Percentiles rank a stretch among this genome's conserved stretches.
Conservation (phyloP, 1,140 invertebrate species). For the Habropoda laboriosa region DNA sequence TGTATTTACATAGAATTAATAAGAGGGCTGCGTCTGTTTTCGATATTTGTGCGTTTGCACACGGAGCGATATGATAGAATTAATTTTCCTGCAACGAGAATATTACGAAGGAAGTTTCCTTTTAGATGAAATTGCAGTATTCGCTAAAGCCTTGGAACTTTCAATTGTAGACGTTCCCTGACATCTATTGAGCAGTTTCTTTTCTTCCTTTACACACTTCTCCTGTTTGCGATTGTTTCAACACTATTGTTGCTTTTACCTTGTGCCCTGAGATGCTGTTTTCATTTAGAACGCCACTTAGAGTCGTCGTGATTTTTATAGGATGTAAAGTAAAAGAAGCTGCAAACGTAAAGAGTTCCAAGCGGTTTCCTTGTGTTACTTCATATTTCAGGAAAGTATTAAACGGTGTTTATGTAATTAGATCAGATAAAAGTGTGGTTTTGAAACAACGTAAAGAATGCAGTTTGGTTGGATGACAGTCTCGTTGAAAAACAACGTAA, state of each 20-base stretch:
- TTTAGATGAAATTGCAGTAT: not conserved
- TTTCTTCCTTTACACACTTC: not conserved
- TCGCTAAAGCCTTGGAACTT: not conserved
- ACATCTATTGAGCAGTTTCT: not conserved
- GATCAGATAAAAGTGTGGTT: no score
- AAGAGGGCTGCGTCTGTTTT: not conserved
- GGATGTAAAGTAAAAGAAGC: no score
- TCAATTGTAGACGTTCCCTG: not conserved
- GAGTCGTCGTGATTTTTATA: no score
- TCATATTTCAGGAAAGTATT: no score
- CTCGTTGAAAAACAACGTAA: no score
- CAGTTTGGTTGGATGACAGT: no score
- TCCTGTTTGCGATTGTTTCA: not conserved
- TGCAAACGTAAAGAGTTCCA: no score
- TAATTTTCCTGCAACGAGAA: not conserved
- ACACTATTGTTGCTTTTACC: not conserved
- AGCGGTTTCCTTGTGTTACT: no score
- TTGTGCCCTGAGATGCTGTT: not conserved
- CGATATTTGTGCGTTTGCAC: not conserved
- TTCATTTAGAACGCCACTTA: not conserved
- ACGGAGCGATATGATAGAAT: not conserved
- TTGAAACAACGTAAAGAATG: no score
- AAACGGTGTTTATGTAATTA: no score
- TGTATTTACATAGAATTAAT: constrained; percentile 4
- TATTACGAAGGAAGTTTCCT: constrained; percentile 6